These are phyloP conservation scores for Xenopus laevis DNA, from an alignment of 2,113 vertebrate species.

Conservation along the genomic window DNA sequence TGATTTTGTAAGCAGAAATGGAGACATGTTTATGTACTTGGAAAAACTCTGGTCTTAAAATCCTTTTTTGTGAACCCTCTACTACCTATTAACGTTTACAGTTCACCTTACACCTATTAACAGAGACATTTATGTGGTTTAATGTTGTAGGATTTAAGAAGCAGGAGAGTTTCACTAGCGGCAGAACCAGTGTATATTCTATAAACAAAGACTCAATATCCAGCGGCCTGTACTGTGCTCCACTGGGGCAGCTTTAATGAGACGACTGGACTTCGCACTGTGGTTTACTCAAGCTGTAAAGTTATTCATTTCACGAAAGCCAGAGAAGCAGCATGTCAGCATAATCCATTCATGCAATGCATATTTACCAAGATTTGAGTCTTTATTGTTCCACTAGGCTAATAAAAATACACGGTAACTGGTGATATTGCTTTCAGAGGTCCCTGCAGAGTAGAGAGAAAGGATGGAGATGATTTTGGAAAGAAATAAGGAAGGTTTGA, in stretches of 20 bases:
- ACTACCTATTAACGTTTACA: conserved; percentile 38
- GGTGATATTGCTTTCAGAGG: conserved; percentile 79
- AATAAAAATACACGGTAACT: conserved; percentile 83
- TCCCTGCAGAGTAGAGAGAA: conserved; percentile 68
- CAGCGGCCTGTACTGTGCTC: conserved; percentile 16
- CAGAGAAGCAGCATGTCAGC: conserved; percentile 77
- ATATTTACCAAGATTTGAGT: conserved; percentile 83
- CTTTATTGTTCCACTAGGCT: conserved; percentile 81
- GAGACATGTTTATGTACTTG: no score
- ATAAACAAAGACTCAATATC: conserved; percentile 36
- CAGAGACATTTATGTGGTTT: conserved; percentile 31
- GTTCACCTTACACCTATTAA: conserved; percentile 39
- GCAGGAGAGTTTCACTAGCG: conserved; percentile 16
- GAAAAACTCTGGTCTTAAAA: background rate
- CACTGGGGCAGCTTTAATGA: conserved; percentile 43
- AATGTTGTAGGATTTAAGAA: conserved; percentile 33
- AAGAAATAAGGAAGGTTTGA: conserved; percentile 14
- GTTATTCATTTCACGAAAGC: conserved; percentile 69
- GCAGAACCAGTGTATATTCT: conserved; percentile 25
- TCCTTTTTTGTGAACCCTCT: conserved; percentile 10
- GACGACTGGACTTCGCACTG: conserved; percentile 39
- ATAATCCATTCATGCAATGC: conserved; percentile 80
- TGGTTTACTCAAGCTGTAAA: conserved; percentile 74
- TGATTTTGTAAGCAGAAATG: no score
- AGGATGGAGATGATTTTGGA: conserved; percentile 25